Percentiles rank a stretch among this genome's conserved stretches.
phyloP scores from a whole-genome alignment of 2,888 invertebrate genomes.

The Drosophila pseudotakahashii region DNA sequence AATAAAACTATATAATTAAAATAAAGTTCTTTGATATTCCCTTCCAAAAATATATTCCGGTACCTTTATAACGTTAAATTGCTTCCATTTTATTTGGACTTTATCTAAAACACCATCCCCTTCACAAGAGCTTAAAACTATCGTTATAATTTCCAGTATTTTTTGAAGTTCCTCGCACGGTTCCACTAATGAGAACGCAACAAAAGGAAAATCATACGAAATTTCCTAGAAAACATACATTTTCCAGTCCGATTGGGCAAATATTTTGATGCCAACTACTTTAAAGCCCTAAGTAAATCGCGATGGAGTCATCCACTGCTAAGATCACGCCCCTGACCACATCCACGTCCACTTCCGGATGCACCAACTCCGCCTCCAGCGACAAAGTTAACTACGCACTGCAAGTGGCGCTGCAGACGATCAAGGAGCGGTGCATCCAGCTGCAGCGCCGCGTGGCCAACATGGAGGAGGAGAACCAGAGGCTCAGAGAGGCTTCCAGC shows the following conservation, averaged over 20 bases:
- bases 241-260: neutral
- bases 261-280: neutral
- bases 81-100: too few relatives aligned
- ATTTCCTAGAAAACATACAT: slow-evolving; percentile 13
- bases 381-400: slow-evolving; percentile 81
- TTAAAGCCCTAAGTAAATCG: slow-evolving; percentile 1
- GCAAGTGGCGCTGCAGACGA: slow-evolving; percentile 91
- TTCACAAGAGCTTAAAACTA: neutral
- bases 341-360: slow-evolving; percentile 16
- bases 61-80: too few relatives aligned
- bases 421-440: slow-evolving; percentile 92
- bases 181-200: slow-evolving; percentile 45
- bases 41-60: too few relatives aligned
- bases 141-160: neutral
- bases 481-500: slow-evolving; percentile 84
- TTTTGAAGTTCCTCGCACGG: neutral
- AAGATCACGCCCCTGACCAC: slow-evolving; percentile 22
- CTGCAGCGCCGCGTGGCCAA: slow-evolving; percentile 89
- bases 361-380: slow-evolving; percentile 21
- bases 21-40: too few relatives aligned
- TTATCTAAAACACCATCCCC: too few relatives aligned
- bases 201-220: slow-evolving; percentile 20
- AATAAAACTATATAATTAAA: too few relatives aligned
- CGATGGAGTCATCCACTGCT: slow-evolving; percentile 49
- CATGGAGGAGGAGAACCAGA: slow-evolving; percentile 91